Conservation (phyloP, 2,113 vertebrate genomes). For the Mirza zaza region DNA sequence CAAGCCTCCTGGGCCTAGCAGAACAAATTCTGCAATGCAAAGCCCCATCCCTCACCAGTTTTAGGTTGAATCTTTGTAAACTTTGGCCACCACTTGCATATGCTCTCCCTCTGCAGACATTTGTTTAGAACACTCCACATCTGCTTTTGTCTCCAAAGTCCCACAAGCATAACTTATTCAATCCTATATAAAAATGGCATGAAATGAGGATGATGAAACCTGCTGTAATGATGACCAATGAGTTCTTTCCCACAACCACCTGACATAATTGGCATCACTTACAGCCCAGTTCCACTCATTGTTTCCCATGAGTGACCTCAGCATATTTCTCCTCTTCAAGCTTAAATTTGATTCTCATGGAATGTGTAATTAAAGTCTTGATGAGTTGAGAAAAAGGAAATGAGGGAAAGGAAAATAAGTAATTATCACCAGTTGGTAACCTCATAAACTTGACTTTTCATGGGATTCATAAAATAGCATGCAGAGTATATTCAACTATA, state of each 20-base stretch:
- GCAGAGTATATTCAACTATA: slow-evolving; percentile 12
- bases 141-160: slow-evolving; percentile 50
- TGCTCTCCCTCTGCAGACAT: slow-evolving; percentile 36
- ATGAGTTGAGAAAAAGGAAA: slow-evolving; percentile 65
- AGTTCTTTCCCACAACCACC: background rate
- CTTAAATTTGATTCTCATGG: slow-evolving; percentile 49
- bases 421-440: slow-evolving; percentile 62
- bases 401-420: slow-evolving; percentile 65
- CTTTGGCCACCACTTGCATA: background rate
- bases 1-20: background rate
- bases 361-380: slow-evolving; percentile 55
- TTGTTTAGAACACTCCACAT: slow-evolving; percentile 42
- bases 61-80: slow-evolving; percentile 9
- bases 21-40: background rate
- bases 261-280: slow-evolving; percentile 12
- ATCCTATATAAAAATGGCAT: slow-evolving; percentile 49
- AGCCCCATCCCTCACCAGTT: background rate
- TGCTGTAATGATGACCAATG: slow-evolving; percentile 2
- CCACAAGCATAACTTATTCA: slow-evolving; percentile 41
- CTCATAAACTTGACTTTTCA: slow-evolving; percentile 64
- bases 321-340: slow-evolving; percentile 36
- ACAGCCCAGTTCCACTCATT: background rate
- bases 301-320: slow-evolving; percentile 52
- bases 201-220: slow-evolving; percentile 34
- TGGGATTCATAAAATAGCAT: slow-evolving; percentile 54